These are phyloP conservation scores for Bellardia bayeri DNA, from an alignment of 2,888 invertebrate species.

Conservation along the genomic window DNA sequence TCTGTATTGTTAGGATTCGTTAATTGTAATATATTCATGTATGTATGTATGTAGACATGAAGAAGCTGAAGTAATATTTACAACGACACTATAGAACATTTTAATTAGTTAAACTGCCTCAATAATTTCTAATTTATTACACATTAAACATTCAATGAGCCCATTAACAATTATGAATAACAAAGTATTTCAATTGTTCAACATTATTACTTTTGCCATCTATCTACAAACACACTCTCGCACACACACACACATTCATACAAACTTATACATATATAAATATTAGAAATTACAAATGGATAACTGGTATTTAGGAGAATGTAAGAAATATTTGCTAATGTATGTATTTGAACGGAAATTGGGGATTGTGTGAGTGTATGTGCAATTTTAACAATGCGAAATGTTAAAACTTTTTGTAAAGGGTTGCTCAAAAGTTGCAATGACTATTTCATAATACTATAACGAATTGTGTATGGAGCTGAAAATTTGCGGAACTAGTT, in stretches of 20 bases:
- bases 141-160: conserved; percentile 65
- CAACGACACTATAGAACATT: conserved; percentile 35
- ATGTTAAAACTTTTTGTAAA: neutral
- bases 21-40: conserved; percentile 9
- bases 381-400: conserved; percentile 1
- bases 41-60: neutral
- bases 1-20: neutral
- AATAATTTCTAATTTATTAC: conserved; percentile 65
- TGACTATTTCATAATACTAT: neutral
- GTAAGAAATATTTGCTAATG: neutral
- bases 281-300: conserved; percentile 16
- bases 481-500: too few species aligned
- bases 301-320: neutral
- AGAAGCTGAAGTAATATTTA: conserved; percentile 11
- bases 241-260: neutral
- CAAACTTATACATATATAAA: neutral
- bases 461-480: too few species aligned
- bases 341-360: neutral
- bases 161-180: conserved; percentile 66
- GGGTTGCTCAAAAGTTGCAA: neutral
- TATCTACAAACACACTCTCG: neutral
- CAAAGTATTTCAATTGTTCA: conserved; percentile 49
- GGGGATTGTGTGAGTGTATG: neutral
- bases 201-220: conserved; percentile 34
- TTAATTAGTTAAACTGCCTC: conserved; percentile 67